Conservation (phyloP, 2,797 vertebrate species). For the Melanotaenia nigrans region DNA sequence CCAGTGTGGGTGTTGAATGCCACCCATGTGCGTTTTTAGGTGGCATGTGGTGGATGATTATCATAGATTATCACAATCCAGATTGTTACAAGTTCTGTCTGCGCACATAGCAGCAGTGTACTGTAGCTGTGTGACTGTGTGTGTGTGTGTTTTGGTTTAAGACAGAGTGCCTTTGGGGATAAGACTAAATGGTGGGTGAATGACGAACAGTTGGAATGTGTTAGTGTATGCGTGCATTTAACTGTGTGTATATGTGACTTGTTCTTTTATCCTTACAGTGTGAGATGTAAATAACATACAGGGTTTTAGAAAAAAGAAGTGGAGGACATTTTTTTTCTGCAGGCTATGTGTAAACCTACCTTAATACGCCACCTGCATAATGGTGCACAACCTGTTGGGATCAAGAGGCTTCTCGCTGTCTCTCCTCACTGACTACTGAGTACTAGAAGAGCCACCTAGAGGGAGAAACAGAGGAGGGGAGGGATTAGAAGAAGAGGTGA, state of each 20-base stretch:
- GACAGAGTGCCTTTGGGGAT: conserved; percentile 80
- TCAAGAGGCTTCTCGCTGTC: conserved; percentile 84
- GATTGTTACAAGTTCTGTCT: conserved; percentile 83
- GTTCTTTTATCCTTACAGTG: conserved; percentile 62
- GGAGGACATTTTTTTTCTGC: conserved; percentile 1
- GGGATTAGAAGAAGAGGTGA: conserved; percentile 50
- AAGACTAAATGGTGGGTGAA: conserved; percentile 81
- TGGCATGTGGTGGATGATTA: conserved; percentile 84
- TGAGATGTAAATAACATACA: conserved; percentile 48
- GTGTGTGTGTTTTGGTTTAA: conserved; percentile 69
- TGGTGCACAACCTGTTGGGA: conserved; percentile 91
- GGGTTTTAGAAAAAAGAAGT: conserved; percentile 20
- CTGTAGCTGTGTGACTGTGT: conserved; percentile 71
- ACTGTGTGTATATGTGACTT: conserved; percentile 58
- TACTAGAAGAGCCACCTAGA: conserved; percentile 76
- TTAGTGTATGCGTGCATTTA: conserved; percentile 56
- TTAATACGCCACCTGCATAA: conserved; percentile 97
- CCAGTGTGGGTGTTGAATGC: conserved; percentile 79
- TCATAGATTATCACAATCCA: conserved; percentile 85
- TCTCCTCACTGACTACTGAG: conserved; percentile 80
- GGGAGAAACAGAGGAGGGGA: conserved; percentile 71
- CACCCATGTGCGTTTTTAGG: conserved; percentile 83
- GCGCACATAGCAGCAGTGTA: conserved; percentile 76
- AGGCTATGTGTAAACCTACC: conserved; percentile 82
- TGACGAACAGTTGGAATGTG: conserved; percentile 79